Evolutionary conservation across 2,113 vertebrate genomes (phyloP).

Genomic region (Eudyptes chrysolophus): DNA sequence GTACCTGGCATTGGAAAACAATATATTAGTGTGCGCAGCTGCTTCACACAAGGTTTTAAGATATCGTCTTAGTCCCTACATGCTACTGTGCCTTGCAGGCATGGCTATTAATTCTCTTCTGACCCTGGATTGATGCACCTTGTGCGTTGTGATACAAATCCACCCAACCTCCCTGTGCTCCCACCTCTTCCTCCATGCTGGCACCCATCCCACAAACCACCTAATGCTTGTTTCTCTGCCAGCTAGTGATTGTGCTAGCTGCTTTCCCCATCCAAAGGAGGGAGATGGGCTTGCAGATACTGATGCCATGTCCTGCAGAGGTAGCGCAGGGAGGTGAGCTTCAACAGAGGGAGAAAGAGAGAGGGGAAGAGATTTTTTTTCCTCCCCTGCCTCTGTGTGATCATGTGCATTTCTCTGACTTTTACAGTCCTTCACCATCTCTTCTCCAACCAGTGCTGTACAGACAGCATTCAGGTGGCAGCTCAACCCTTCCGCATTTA

Average conservation of each 20-base stretch:
- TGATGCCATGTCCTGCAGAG: background rate
- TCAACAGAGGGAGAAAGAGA: background rate
- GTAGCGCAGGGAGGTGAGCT: background rate
- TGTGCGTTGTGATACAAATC: background rate
- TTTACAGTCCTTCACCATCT: background rate
- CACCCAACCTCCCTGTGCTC: background rate
- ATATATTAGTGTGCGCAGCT: background rate
- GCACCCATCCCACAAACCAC: too few relatives aligned
- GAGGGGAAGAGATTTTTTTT: too few relatives aligned
- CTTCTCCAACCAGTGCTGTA: background rate
- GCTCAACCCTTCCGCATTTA: background rate
- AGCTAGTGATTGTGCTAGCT: background rate
- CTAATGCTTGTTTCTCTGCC: background rate
- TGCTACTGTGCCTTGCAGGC: background rate
- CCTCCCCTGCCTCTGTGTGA: too few relatives aligned
- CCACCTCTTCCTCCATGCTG: background rate
- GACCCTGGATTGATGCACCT: background rate
- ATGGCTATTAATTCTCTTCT: background rate
- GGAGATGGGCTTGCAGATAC: background rate
- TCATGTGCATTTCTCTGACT: background rate
- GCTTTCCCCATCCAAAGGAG: background rate
- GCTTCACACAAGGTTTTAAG: background rate
- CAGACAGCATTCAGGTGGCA: background rate
- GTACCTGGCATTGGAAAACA: conserved; percentile 44
- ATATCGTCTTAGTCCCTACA: background rate